Base-by-base conservation (phyloP, 2,888 invertebrate species). In the Mechanitis messenoides region DNA sequence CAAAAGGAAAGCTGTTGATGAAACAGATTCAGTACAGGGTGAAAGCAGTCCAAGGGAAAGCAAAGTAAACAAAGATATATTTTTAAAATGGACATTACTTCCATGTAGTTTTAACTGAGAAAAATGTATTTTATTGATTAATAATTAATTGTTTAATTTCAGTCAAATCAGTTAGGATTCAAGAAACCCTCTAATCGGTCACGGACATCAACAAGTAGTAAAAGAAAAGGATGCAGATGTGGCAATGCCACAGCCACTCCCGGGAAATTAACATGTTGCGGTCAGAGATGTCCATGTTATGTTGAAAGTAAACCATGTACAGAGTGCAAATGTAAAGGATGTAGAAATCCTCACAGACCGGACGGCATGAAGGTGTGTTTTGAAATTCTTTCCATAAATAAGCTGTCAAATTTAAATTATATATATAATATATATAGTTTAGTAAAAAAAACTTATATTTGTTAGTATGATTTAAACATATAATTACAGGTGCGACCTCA, bases 251-350 rank as follows among this genome's bases (percentile, higher is more conserved):
- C 97, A 0, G 93, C 95, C 1, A 94, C 94, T 28, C 97, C 97
- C 0, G 97, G 97, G 3, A 97, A 96, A 80, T 84, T 97, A 53
- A 97, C 97, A 0, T 98, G 98, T 78, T 97, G 97, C 76, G 97
- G 97, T 0, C 97, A 97, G 79, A 90, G 98, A 66, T 98, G 98
- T 86, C 97, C 97, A 0, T 98, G 98, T 84, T 98, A 98, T 83
- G 96, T 96, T 3, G 95, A 95, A 69, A 95, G 95, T 69, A 95
- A 96, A 80, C 95, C 96, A 0, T 98, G 98, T 78, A 91, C 94
- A 5, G 96, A 95, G 73, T 98, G 98, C 85, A 94, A 95, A 80
- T 98, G 98, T 85, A 92, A 95, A 77, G 97, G 97, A 1, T 98
- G 98, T 81, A 91, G 97, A 72, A 98, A 98, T 91, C 97, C 98